These are phyloP conservation scores for Podargus strigoides DNA, from an alignment of 2,797 vertebrate genomes.

Conservation along the genomic window DNA sequence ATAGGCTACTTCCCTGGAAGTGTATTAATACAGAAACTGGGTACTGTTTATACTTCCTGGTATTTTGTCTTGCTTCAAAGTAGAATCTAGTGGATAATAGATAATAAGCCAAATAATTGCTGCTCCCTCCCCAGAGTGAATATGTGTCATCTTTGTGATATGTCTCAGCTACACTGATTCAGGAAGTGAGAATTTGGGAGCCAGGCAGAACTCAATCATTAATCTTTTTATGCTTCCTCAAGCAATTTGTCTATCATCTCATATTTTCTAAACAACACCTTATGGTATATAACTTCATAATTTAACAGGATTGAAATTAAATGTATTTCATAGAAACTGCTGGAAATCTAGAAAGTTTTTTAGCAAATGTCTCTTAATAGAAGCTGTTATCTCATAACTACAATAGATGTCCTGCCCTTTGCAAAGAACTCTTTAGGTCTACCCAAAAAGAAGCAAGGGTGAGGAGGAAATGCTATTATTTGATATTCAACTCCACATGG, in stretches of 20 bases:
- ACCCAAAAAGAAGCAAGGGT: neutral
- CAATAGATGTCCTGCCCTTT: neutral
- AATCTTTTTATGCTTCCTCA: neutral
- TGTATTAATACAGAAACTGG: neutral
- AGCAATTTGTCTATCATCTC: neutral
- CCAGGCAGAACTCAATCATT: neutral
- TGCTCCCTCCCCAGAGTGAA: neutral
- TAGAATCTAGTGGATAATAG: neutral
- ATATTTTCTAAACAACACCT: neutral
- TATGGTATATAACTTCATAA: neutral
- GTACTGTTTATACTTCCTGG: neutral
- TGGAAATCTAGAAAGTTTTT: neutral
- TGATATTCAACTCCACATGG: neutral
- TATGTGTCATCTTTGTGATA: neutral
- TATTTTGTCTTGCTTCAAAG: neutral
- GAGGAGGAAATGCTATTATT: neutral
- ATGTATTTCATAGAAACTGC: neutral
- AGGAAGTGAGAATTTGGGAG: neutral
- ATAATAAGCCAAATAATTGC: conserved; percentile 30
- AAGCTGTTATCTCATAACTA: neutral
- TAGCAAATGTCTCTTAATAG: neutral
- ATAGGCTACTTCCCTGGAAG: neutral
- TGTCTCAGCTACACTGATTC: neutral
- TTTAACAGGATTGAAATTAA: neutral
- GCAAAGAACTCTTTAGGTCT: neutral